Base-by-base conservation (phyloP, 2,113 vertebrate species). In the Ranitomeya variabilis region DNA sequence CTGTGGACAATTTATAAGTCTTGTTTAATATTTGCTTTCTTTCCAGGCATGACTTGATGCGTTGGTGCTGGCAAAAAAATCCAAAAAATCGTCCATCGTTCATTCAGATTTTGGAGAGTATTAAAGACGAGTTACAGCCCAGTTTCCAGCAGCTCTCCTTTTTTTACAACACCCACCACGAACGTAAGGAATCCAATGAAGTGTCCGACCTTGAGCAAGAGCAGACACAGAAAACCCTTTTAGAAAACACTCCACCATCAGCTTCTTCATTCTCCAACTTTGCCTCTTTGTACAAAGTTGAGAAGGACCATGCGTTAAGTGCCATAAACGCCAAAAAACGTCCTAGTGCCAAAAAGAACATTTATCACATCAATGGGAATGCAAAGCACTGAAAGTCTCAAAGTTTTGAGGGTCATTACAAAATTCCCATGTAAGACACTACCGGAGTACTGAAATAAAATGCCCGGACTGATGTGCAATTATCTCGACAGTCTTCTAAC, bases 51-150 rank as follows among this genome's bases (percentile, higher is more conserved):
- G 92, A 95, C 66, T 91, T 96, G 91, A 96, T 96, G 95, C 90
- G 87, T 21, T 91, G 90, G 90, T 96, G 96, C 91, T 96, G 95
- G 95, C 95, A 94, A 89, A 94, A 95, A 90, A 96, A 93, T 85
- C 95, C 95, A 0, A 95, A 94, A n/a, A 93, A 93, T 55, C 93
- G 96, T 0, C 95, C 96, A 0, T 91, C 93, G 57, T 96, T 96
- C 87, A 0, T 92, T 13, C 93, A 95, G 89, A 95, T 96, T 26
- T 92, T 96, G 91, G 94, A 94, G 89, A 91, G 91, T 91, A 92
- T 96, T 80, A 92, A 90, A 90, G 92, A 93, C 5, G 92, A 94
- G 67, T 93, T 96, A 89, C 91, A 76, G 0, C 90, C 93, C 2
- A 79, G 91, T 11, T 96, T 96, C 93, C 94, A 90, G 31, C 89